Conservation (phyloP, 2,113 vertebrate species). For the Rhynchomys soricoides region DNA sequence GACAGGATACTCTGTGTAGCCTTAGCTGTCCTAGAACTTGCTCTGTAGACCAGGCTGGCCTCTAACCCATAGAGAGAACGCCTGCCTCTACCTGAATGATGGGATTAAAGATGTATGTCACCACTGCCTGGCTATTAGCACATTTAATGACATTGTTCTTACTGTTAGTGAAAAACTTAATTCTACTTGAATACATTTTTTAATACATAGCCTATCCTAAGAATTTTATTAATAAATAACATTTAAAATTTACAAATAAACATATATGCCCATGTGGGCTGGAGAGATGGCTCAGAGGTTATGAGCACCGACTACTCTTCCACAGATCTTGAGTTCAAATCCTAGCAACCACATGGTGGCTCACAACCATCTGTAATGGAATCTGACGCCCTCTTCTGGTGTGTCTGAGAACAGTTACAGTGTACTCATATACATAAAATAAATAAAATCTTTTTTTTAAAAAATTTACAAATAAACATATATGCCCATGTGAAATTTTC, state of each 20-base stretch:
- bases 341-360: no score
- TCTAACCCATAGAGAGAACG: not conserved
- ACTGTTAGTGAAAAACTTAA: constrained; percentile 27
- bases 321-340: no score
- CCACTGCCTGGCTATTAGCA: not conserved
- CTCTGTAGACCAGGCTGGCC: not conserved
- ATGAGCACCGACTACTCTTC: no score
- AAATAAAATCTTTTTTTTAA: no score
- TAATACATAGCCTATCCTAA: constrained; percentile 25
- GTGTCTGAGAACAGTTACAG: no score
- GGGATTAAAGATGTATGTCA: not conserved
- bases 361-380: no score
- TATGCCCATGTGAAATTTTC: not conserved
- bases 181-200: constrained; percentile 30
- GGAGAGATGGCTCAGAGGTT: no score
- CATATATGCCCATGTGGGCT: not conserved
- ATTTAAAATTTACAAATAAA: constrained; percentile 57
- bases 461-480: constrained; percentile 47
- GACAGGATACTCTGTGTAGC: not conserved
- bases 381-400: no score
- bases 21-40: not conserved
- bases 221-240: not conserved
- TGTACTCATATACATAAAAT: no score
- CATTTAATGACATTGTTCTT: constrained; percentile 36
- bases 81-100: not conserved